These are phyloP conservation scores for Pachycephus smyrnensis DNA, from an alignment of 2,888 invertebrate species.

Conservation along the genomic window DNA sequence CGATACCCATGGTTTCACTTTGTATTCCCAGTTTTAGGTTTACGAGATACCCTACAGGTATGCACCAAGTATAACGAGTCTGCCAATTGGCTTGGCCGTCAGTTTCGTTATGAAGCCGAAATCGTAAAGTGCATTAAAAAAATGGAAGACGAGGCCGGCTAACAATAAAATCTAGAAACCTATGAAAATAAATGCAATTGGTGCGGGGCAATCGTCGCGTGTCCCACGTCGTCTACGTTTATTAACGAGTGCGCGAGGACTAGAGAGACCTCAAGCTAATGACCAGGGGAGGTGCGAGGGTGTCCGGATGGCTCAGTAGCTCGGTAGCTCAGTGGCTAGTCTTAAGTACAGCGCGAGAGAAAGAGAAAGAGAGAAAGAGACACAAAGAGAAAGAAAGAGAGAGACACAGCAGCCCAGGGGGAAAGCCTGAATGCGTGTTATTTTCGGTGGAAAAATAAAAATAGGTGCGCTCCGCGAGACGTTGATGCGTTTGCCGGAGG, in stretches of 20 bases:
- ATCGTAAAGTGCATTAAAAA: not conserved
- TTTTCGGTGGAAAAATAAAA: conserved; percentile 36
- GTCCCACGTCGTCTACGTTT: not conserved
- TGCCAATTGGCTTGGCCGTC: not conserved
- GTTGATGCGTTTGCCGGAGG: conserved; percentile 31
- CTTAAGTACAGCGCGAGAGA: not conserved
- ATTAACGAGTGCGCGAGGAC: not conserved
- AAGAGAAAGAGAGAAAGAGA: conserved; percentile 12
- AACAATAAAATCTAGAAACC: not conserved
- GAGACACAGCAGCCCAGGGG: not conserved
- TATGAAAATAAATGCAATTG: not conserved
- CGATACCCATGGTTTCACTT: not conserved
- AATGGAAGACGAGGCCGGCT: not conserved
- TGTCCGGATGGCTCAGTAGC: not conserved
- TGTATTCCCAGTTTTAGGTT: not conserved
- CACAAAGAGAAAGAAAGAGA: conserved; percentile 8
- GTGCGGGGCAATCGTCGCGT: not conserved
- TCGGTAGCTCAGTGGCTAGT: not conserved
- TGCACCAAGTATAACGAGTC: not conserved
- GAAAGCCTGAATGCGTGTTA: conserved; percentile 20
- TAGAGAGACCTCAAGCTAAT: not conserved
- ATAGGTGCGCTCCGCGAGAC: conserved; percentile 27
- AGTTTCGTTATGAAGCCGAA: not conserved
- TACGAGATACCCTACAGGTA: not conserved
- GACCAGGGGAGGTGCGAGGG: not conserved